Evolutionary conservation across 2,113 vertebrate genomes (phyloP).

Genomic region (Scophthalmus maximus): DNA sequence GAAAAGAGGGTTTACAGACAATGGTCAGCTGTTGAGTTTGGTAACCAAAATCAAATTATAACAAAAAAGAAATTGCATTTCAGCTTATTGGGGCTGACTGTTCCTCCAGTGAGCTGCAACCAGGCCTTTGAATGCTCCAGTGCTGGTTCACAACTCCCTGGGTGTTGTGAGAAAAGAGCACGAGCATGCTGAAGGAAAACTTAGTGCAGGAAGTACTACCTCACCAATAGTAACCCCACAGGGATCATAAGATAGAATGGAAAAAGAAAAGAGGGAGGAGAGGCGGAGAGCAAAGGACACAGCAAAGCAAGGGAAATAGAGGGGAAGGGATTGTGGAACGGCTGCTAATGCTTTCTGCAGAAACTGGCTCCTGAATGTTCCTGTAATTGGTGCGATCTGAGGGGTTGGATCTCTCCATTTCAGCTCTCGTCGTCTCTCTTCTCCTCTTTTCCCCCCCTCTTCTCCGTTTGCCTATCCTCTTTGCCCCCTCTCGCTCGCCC

Average conservation of each 20-base stretch:
- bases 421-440: slow-evolving; percentile 23
- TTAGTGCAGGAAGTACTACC: slow-evolving; percentile 77
- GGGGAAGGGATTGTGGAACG: slow-evolving; percentile 31
- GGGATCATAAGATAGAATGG: slow-evolving; percentile 76
- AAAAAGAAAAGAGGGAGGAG: slow-evolving; percentile 42
- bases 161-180: slow-evolving; percentile 53
- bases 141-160: slow-evolving; percentile 62
- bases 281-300: slow-evolving; percentile 30
- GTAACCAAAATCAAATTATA: too few species aligned
- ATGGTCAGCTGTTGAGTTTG: too few species aligned
- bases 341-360: slow-evolving; percentile 78
- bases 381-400: slow-evolving; percentile 77
- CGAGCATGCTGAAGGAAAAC: slow-evolving; percentile 60
- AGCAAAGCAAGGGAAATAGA: slow-evolving; percentile 26
- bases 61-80: neutral
- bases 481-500: slow-evolving; percentile 47
- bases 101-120: slow-evolving; percentile 1
- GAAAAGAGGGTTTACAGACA: too few species aligned
- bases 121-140: slow-evolving; percentile 55
- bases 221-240: slow-evolving; percentile 74
- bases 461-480: too few species aligned
- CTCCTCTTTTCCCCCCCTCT: slow-evolving; percentile 26
- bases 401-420: slow-evolving; percentile 69
- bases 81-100: too few species aligned
- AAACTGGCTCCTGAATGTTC: slow-evolving; percentile 70